These are phyloP conservation scores for Cirrhinus mrigala DNA, from an alignment of 2,797 vertebrate species.

Conservation along the genomic window DNA sequence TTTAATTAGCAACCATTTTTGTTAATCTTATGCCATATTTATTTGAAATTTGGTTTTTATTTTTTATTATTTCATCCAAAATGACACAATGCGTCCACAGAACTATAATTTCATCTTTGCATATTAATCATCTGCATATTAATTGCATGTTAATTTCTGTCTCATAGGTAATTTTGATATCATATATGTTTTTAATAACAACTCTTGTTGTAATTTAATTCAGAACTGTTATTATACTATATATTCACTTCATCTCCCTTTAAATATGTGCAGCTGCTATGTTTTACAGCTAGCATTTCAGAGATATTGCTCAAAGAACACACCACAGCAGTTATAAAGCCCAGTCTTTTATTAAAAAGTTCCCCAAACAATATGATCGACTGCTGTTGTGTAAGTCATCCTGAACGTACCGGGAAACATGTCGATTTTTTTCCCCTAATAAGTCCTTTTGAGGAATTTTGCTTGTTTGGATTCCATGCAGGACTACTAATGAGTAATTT, in stretches of 20 bases:
- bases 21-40: no score
- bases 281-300: neutral
- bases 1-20: neutral
- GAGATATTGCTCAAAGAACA: neutral
- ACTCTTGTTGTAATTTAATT: neutral
- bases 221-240: neutral
- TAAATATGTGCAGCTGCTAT: neutral
- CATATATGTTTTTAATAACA: neutral
- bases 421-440: neutral
- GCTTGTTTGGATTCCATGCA: neutral
- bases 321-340: neutral
- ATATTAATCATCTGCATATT: neutral
- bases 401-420: neutral
- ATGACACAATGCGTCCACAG: neutral
- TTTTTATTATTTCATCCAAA: no score
- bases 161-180: neutral
- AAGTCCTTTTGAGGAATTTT: neutral
- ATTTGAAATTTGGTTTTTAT: no score
- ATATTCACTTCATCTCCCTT: neutral
- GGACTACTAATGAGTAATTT: neutral
- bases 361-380: slow-evolving; percentile 4
- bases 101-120: neutral
- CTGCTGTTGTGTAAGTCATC: neutral
- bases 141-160: neutral
- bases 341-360: neutral